Base-by-base conservation (phyloP, 2,888 invertebrate genomes). In the Automeris io region DNA sequence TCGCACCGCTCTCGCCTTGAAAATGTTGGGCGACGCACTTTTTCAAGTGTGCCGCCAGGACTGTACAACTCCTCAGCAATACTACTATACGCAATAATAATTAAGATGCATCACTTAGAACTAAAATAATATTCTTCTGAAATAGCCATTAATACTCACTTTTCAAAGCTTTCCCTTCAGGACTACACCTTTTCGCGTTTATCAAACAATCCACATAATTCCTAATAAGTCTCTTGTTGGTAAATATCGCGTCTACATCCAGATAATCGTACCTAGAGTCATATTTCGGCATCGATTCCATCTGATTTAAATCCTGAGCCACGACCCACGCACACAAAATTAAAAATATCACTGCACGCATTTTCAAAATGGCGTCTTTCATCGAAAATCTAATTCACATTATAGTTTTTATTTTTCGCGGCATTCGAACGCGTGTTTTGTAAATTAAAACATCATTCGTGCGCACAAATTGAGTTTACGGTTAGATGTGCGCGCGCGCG, bases 141-240 rank as follows among this genome's bases (percentile, higher is more conserved):
- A 35, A 25, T 25, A 19, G 16, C 24, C 3, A 7, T 29, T 9
- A n/a, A n/a, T 34, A 91, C 92, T 92, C 73, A 93, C 93, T 87
- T 88, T 90, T 92, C 39, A 93, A 75, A 43, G 90, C 91, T 54
- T 89, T 88, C 47, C 92, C 93, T 77, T 93, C 92, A 2, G 92
- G 91, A 24, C 92, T 89, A 67, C 93, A 93, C 35, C 92, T 89
- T 51, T 90, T 91, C 46, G 88, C 82, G 47, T 88, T 89, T 42
- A 92, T 79, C 35, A 93, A 73, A 66, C 93, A 93, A 41, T 90
- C 90, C 52, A 91, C 90, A 74, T 93, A 93, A 60, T 91, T 90
- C 46, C 88, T 90, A 35, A 93, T 88, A 49, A 93, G 75, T 56
- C 92, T 85, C 52, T 91, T 90, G 65, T 90, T 93, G 34, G 88